Evolutionary conservation across 64 coral and sea anemone genomes (phyloP).

Genomic region (Pocillopora damicornis): DNA sequence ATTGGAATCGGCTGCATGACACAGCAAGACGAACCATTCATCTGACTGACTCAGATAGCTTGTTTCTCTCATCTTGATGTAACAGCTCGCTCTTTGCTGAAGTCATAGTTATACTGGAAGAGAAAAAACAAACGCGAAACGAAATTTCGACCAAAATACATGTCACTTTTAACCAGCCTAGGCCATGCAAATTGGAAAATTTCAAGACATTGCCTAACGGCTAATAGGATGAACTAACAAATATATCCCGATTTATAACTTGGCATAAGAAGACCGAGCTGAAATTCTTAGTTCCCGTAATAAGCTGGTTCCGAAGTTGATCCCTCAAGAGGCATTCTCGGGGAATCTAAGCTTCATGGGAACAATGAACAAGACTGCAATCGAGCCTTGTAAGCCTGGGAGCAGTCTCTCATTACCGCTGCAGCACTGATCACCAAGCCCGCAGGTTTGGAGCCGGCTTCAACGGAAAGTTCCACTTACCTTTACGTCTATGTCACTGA

Average conservation of each 20-base stretch:
- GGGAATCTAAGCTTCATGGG: too few species aligned
- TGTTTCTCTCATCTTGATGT: slow-evolving; percentile 4
- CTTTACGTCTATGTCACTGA: slow-evolving; percentile 28
- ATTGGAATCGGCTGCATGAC: neutral
- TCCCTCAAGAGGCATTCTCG: too few species aligned
- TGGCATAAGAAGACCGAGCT: too few species aligned
- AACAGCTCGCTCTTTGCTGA: slow-evolving; percentile 13
- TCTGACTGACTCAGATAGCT: neutral
- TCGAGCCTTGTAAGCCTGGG: neutral
- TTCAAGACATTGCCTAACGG: too few species aligned
- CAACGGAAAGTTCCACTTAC: neutral
- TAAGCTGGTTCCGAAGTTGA: too few species aligned
- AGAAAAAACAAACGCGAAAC: neutral
- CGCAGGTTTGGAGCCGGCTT: neutral
- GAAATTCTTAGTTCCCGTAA: too few species aligned
- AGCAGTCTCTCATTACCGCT: neutral
- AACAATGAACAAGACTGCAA: too few species aligned
- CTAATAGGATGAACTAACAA: too few species aligned
- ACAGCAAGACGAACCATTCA: neutral
- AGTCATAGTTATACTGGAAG: slow-evolving; percentile 22
- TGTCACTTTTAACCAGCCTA: too few species aligned
- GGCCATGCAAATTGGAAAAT: too few species aligned
- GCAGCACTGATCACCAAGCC: neutral
- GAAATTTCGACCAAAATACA: neutral
- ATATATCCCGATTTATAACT: too few species aligned